Percentiles rank a stretch among this genome's conserved stretches.
These are phyloP conservation scores for Sesamia nonagrioides DNA, from an alignment of 1,140 invertebrate species.

Conservation along the genomic window DNA sequence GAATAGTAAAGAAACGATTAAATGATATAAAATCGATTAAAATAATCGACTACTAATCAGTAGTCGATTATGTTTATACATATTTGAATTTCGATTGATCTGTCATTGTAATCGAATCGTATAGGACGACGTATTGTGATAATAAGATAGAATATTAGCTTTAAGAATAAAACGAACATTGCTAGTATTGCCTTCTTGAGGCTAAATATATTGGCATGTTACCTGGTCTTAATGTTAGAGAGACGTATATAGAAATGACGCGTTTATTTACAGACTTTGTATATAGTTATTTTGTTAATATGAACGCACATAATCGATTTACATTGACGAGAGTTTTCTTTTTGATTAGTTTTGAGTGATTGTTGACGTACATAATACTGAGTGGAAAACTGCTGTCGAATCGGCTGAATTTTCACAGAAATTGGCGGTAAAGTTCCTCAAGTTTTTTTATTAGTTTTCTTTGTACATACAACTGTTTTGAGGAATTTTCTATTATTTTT, in stretches of 20 bases:
- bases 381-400: no score
- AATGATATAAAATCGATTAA: constrained; percentile 35
- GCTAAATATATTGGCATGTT: constrained; percentile 27
- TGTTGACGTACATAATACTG: neutral
- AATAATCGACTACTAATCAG: neutral
- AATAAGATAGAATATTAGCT: constrained; percentile 52
- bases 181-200: constrained; percentile 25
- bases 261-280: constrained; percentile 43
- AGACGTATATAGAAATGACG: constrained; percentile 4
- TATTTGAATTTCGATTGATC: neutral
- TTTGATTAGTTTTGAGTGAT: constrained; percentile 19
- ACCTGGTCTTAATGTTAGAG: constrained; percentile 38
- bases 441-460: neutral
- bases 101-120: constrained; percentile 45
- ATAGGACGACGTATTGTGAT: constrained; percentile 53
- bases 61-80: neutral
- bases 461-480: constrained; percentile 13
- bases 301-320: constrained; percentile 30
- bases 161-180: constrained; percentile 44
- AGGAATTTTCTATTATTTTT: neutral
- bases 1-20: constrained; percentile 35
- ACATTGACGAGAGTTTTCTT: constrained; percentile 24
- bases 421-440: constrained; percentile 22
- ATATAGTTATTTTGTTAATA: constrained; percentile 33
- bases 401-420: neutral